phyloP scores from a whole-genome alignment of 2,888 invertebrate genomes.

The Lissonota sp. region DNA sequence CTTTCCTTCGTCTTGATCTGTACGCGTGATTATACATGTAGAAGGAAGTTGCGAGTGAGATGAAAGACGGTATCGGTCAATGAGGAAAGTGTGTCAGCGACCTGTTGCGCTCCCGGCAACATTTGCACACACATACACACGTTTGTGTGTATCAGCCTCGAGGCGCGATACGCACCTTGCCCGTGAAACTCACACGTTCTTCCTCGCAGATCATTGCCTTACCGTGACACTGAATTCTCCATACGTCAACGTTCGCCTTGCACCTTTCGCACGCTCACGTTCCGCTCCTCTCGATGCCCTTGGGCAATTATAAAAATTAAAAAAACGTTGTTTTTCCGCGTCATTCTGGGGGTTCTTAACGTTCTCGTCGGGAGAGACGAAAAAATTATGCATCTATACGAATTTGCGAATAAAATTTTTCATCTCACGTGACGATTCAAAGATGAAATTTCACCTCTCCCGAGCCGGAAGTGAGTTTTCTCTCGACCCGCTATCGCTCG shows the following conservation, averaged over 20 bases:
- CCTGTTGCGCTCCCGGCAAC: slow-evolving; percentile 70
- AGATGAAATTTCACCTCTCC: slow-evolving; percentile 46
- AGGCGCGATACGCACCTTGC: slow-evolving; percentile 27
- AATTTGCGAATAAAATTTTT: slow-evolving; percentile 14
- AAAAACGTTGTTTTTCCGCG: slow-evolving; percentile 1
- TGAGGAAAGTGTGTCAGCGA: slow-evolving; percentile 81
- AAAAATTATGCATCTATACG: neutral
- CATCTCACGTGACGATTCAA: too few relatives aligned
- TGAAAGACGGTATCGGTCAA: slow-evolving; percentile 69
- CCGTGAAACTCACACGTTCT: slow-evolving; percentile 14
- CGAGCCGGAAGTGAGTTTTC: slow-evolving; percentile 37
- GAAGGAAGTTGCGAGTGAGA: slow-evolving; percentile 69
- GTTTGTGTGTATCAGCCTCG: slow-evolving; percentile 39
- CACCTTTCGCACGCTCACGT: slow-evolving; percentile 18
- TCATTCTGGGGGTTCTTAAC: slow-evolving; percentile 1
- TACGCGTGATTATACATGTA: neutral
- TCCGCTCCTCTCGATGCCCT: neutral
- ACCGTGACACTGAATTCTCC: slow-evolving; percentile 38
- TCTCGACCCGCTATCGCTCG: slow-evolving; percentile 25
- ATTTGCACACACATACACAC: slow-evolving; percentile 33
- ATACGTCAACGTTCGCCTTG: slow-evolving; percentile 2
- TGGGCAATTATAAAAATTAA: neutral
- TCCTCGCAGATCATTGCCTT: slow-evolving; percentile 1
- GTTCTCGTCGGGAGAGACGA: neutral
- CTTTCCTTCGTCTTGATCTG: slow-evolving; percentile 1